Evolutionary conservation across 2,888 invertebrate genomes (phyloP), one percentile per base, ranked within the genome.

Genomic region (Plagodis pulveraria): DNA sequence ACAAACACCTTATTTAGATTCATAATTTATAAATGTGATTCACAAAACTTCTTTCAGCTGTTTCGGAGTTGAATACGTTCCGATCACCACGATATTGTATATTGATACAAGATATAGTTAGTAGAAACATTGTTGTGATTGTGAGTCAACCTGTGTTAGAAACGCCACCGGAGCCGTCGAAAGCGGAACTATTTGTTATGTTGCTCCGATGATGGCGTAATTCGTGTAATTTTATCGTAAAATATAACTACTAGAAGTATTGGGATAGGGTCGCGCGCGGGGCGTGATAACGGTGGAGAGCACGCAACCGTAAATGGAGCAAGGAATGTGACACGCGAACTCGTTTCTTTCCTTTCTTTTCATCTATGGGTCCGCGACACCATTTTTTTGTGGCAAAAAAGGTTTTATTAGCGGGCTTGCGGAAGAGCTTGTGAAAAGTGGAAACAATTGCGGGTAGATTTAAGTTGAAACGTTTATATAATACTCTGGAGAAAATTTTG

Each of bases 151-250:
- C 36, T 46, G 59, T 60, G 56, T 51, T 47, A 62, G 50, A 68
- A 45, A 40, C 40, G 48, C 12, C 10, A 8, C 36, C 5, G 36
- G 36, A 40, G 45, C 65, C 63, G 65, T 22, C 50, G 41, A 43
- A 51, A 67, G 66, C 66, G 69, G 66, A 62, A 66, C 67, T 69
- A 72, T 67, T 72, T 71, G 76, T 72, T 68, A 68, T 69, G 59
- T 69, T 53, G 62, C 60, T 12, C 50, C 72, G 67, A 72, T 73
- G 72, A 76, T 74, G 76, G 71, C 71, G 74, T 84, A 84, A 85
- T 84, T 82, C 79, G 72, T 76, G 78, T 84, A 76, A 80, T 81
- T 81, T 78, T 78, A 81, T 82, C 81, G 78, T 83, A 81, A 83
- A 85, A 80, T 81, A 82, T 76, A 77, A 81, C 73, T 50, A 53